phyloP scores from a whole-genome alignment of 2,888 invertebrate species.

The Drosophila prostipennis region DNA sequence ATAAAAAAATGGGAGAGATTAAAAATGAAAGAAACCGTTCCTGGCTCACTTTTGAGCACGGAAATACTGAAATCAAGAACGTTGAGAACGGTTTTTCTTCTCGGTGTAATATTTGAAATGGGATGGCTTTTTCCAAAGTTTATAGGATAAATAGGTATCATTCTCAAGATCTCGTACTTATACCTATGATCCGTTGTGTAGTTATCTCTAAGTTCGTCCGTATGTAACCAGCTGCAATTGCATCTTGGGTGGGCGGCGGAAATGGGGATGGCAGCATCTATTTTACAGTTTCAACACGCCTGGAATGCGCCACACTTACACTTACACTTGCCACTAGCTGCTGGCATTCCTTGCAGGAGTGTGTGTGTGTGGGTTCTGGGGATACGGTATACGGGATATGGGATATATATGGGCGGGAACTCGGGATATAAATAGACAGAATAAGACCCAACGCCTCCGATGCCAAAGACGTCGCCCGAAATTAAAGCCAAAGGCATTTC shows the following conservation, averaged over 20 bases:
- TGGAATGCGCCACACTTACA: conserved; percentile 77
- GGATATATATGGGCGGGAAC: conserved; percentile 23
- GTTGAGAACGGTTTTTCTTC: too few species aligned
- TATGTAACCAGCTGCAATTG: conserved; percentile 59
- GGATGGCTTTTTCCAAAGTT: neutral
- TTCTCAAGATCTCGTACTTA: neutral
- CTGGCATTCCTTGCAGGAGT: conserved; percentile 23
- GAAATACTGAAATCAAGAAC: too few species aligned
- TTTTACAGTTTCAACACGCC: conserved; percentile 76
- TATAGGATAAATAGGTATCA: neutral
- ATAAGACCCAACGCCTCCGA: conserved; percentile 62
- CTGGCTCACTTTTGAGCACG: too few species aligned
- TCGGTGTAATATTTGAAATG: too few species aligned
- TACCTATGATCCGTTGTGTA: conserved; percentile 12
- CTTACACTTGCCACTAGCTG: conserved; percentile 53
- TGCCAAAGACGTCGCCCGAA: conserved; percentile 57
- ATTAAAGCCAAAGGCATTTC: conserved; percentile 73
- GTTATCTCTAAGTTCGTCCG: conserved; percentile 10
- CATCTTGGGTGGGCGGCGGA: conserved; percentile 44
- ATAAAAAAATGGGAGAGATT: too few species aligned
- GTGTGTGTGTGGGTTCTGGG: conserved; percentile 4
- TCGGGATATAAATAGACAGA: conserved; percentile 66
- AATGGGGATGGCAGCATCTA: conserved; percentile 56
- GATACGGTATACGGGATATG: conserved; percentile 9
- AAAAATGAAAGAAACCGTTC: too few species aligned